phyloP scores from a whole-genome alignment of 1,140 invertebrate genomes.

The Laodelphax striatellus region DNA sequence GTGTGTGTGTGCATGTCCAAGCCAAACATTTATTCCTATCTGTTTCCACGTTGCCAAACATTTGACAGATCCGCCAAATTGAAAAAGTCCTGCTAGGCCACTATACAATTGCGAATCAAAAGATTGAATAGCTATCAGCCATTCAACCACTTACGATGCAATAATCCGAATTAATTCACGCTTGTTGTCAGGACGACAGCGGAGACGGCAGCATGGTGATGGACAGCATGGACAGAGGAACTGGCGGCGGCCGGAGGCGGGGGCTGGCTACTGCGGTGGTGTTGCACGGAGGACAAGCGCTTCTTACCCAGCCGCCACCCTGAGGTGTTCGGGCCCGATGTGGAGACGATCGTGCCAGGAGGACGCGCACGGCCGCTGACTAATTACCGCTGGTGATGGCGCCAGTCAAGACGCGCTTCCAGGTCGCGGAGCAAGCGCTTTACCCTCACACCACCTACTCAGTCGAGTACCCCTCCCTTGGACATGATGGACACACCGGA shows the following conservation, averaged over 20 bases:
- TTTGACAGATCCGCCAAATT: no score
- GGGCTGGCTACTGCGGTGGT: slow-evolving; percentile 93
- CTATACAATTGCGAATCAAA: no score
- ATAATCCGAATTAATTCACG: no score
- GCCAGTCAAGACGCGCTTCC: slow-evolving; percentile 93
- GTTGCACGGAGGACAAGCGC: slow-evolving; percentile 96
- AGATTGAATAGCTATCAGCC: no score
- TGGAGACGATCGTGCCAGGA: slow-evolving; percentile 96
- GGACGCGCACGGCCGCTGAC: slow-evolving; percentile 96
- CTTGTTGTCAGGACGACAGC: no score
- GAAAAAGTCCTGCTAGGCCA: no score
- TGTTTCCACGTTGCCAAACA: no score
- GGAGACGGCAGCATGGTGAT: no score
- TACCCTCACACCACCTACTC: no score
- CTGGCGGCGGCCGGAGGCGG: slow-evolving; percentile 64
- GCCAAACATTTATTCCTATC: no score
- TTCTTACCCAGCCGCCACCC: slow-evolving; percentile 97
- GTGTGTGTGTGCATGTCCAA: no score
- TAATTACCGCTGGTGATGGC: slow-evolving; percentile 77
- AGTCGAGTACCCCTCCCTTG: slow-evolving; percentile 45
- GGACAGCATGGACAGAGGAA: slow-evolving; percentile 47
- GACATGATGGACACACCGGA: slow-evolving; percentile 96
- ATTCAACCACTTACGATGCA: no score
- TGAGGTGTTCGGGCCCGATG: slow-evolving; percentile 90
- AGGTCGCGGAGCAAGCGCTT: slow-evolving; percentile 46